Conservation (phyloP, 37 sponge, comb jelly and placozoan species). For the Spongia lamella region DNA sequence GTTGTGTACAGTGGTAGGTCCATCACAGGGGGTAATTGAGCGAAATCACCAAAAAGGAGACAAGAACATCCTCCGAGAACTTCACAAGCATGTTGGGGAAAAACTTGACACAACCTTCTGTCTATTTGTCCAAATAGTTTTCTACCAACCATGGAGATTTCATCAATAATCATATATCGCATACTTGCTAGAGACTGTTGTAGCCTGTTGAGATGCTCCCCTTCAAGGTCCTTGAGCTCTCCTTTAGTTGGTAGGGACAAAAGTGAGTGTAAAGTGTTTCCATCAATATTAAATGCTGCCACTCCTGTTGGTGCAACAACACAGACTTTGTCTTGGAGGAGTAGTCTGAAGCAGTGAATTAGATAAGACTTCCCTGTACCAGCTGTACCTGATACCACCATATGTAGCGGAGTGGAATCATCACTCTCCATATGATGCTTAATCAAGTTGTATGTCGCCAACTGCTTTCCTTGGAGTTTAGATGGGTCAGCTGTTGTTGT, state of each 20-base stretch:
- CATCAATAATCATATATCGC: conserved; percentile 15
- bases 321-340: neutral
- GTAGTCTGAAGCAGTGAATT: conserved; percentile 21
- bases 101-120: conserved; percentile 19
- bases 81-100: neutral
- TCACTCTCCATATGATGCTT: conserved; percentile 11
- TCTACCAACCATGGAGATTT: conserved; percentile 24
- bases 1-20: conserved; percentile 28
- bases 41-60: conserved; percentile 37
- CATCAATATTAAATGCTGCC: conserved; percentile 16
- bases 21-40: conserved; percentile 31
- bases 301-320: no score
- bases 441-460: conserved; percentile 5
- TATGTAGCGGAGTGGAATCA: conserved; percentile 1
- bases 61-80: conserved; percentile 23
- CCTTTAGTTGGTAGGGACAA: neutral
- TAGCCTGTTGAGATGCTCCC: neutral
- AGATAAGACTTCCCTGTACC: conserved; percentile 44
- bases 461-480: conserved; percentile 12
- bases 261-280: conserved; percentile 1
- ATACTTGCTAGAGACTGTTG: neutral
- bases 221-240: conserved; percentile 1
- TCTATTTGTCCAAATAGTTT: conserved; percentile 32
- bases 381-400: no score
- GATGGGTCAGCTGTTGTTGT: conserved; percentile 25